Evolutionary conservation across 2,888 invertebrate genomes (phyloP).

Genomic region (Cepaea hortensis): DNA sequence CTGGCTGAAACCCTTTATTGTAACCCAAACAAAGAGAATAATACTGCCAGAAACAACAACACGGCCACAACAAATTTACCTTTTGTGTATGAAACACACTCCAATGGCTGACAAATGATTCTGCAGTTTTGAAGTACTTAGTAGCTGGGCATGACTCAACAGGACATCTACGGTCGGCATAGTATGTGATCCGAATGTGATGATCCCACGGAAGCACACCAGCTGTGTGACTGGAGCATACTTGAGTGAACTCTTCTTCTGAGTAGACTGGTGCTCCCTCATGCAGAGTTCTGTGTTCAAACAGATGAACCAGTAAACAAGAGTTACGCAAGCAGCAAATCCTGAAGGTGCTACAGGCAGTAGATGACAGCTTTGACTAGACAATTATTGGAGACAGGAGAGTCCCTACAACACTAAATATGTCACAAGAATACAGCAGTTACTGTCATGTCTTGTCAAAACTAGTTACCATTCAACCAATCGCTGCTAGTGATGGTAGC

Average conservation of each 20-base stretch:
- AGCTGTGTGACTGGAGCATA: neutral
- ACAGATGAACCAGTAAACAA: neutral
- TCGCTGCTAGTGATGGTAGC: too few relatives aligned
- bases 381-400: too few relatives aligned
- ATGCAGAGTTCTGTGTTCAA: constrained; percentile 11
- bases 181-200: constrained; percentile 23
- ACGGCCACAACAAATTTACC: constrained; percentile 9
- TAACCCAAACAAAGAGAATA: too few relatives aligned
- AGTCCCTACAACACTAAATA: too few relatives aligned
- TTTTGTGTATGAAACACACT: constrained; percentile 39
- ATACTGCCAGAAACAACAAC: too few relatives aligned
- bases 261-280: constrained; percentile 35
- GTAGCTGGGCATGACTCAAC: constrained; percentile 36
- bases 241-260: constrained; percentile 27
- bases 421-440: too few relatives aligned
- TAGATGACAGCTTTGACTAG: too few relatives aligned
- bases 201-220: neutral
- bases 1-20: too few relatives aligned
- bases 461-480: too few relatives aligned
- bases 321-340: neutral
- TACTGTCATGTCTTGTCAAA: too few relatives aligned
- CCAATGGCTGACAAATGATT: constrained; percentile 41
- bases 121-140: constrained; percentile 27
- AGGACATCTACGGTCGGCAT: constrained; percentile 37
- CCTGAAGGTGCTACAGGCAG: too few relatives aligned